Percentiles rank a stretch among this genome's conserved stretches.
phyloP scores from a whole-genome alignment of 1,140 invertebrate species.

The Gryllus bimaculatus region DNA sequence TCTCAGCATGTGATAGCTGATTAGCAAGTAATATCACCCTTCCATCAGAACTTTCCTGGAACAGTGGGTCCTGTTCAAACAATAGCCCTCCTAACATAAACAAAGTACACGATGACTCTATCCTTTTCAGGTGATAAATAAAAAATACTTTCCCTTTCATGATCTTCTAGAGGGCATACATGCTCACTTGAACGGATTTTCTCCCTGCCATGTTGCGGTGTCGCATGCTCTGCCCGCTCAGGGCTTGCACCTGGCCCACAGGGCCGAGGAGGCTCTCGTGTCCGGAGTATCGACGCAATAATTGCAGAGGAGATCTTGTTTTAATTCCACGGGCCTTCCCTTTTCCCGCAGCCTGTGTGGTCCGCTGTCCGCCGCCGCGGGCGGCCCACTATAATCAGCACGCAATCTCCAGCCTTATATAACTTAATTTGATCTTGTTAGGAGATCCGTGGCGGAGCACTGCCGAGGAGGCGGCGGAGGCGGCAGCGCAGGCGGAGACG shows the following conservation, averaged over 20 bases:
- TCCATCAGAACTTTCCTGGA: too few relatives aligned
- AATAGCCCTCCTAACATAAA: too few relatives aligned
- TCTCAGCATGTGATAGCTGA: too few relatives aligned
- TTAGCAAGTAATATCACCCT: too few relatives aligned
- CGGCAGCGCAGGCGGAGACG: neutral
- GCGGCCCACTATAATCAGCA: neutral
- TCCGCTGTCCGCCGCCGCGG: neutral
- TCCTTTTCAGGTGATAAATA: too few relatives aligned
- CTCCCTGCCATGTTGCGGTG: too few relatives aligned
- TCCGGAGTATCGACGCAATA: neutral
- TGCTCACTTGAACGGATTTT: too few relatives aligned
- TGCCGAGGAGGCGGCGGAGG: neutral
- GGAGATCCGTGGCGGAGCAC: neutral
- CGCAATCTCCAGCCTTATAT: neutral
- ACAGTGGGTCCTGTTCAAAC: too few relatives aligned
- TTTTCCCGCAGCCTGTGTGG: neutral
- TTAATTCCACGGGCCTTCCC: neutral
- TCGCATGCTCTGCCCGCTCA: too few relatives aligned
- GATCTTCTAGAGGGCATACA: too few relatives aligned
- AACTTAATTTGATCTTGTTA: conserved; percentile 6
- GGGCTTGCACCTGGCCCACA: neutral
- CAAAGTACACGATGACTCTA: too few relatives aligned
- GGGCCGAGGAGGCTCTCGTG: neutral
- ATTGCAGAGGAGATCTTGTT: conserved; percentile 1
- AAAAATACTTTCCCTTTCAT: too few relatives aligned